These are phyloP conservation scores for Lysiphlebus fabarum DNA, from an alignment of 1,140 invertebrate genomes.

Conservation along the genomic window DNA sequence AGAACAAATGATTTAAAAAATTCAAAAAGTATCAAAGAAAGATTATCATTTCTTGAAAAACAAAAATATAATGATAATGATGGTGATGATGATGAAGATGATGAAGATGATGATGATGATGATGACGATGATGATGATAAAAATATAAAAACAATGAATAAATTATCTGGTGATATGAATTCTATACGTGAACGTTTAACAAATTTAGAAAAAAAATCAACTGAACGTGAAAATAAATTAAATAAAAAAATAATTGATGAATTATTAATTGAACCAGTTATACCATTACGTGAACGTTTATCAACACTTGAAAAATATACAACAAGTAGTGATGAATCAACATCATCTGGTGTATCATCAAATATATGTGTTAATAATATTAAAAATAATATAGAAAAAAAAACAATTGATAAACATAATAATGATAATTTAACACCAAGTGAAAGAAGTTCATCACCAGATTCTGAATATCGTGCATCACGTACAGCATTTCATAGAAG, in stretches of 20 bases:
- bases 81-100: slow-evolving; percentile 34
- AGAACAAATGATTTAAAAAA: slow-evolving; percentile 61
- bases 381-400: slow-evolving; percentile 50
- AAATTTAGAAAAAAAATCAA: slow-evolving; percentile 62
- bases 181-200: slow-evolving; percentile 63
- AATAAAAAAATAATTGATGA: slow-evolving; percentile 35
- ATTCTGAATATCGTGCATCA: slow-evolving; percentile 46
- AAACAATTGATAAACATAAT: slow-evolving; percentile 28
- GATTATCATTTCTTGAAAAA: slow-evolving; percentile 65
- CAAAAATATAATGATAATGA: slow-evolving; percentile 46
- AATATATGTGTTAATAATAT: slow-evolving; percentile 46
- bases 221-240: slow-evolving; percentile 41
- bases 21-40: slow-evolving; percentile 68
- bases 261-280: slow-evolving; percentile 35
- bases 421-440: slow-evolving; percentile 39
- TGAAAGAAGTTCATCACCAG: slow-evolving; percentile 50
- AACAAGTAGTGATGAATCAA: slow-evolving; percentile 34
- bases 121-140: slow-evolving; percentile 40
- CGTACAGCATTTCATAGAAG: slow-evolving; percentile 60
- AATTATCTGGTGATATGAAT: slow-evolving; percentile 61
- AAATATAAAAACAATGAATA: slow-evolving; percentile 45
- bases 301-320: slow-evolving; percentile 46
- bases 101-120: too few relatives aligned
- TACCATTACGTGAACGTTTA: slow-evolving; percentile 47
- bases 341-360: slow-evolving; percentile 26